phyloP scores from a whole-genome alignment of 1,140 invertebrate genomes.

The Dermatophagoides farinae region DNA sequence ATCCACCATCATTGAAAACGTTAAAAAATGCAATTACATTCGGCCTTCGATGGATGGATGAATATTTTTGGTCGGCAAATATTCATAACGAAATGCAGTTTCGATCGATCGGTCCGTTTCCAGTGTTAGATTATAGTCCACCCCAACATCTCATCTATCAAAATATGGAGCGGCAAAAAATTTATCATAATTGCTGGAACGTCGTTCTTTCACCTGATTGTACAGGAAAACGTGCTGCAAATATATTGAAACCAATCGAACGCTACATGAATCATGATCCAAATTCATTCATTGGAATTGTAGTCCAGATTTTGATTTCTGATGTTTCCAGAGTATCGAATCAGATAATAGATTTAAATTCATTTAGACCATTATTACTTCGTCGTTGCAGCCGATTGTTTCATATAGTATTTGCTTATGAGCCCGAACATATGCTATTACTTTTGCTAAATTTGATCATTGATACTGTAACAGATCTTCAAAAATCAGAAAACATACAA shows the following conservation, averaged over 20 bases:
- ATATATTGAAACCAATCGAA: background rate
- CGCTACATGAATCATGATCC: background rate
- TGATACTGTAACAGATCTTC: no score
- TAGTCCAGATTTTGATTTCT: no score
- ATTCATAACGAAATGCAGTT: background rate
- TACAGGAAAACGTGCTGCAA: background rate
- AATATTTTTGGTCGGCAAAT: background rate
- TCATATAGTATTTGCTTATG: no score
- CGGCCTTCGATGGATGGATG: background rate
- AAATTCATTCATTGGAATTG: no score
- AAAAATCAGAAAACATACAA: no score
- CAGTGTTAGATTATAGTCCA: background rate
- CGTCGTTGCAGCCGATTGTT: no score
- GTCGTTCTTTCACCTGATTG: background rate
- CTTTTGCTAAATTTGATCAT: no score
- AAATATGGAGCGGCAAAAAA: background rate
- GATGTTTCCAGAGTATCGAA: no score
- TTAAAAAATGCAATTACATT: background rate
- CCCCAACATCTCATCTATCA: background rate
- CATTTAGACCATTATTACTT: no score
- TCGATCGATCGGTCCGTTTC: background rate
- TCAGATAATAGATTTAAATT: no score
- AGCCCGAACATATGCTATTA: no score
- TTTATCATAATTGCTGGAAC: no score
- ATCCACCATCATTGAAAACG: background rate